Evolutionary conservation across 2,113 vertebrate species (phyloP).

Genomic region (Ammodytes marinus): DNA sequence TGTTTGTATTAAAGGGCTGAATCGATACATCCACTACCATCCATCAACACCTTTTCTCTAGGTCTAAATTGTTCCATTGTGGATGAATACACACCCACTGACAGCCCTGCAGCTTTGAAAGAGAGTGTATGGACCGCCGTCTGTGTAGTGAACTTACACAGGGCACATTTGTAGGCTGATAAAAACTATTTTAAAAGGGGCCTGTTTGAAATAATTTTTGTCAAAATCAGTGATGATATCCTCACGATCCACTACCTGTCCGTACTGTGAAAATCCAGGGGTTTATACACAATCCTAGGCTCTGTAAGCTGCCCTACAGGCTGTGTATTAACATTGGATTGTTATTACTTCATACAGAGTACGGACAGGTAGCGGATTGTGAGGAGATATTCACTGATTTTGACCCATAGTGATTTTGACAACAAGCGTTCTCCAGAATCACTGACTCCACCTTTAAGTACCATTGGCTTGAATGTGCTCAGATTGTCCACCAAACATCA

Average conservation of each 20-base stretch:
- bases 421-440: too few relatives aligned
- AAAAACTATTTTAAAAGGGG: constrained; percentile 33
- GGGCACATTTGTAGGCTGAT: constrained; percentile 37
- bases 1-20: constrained; percentile 41
- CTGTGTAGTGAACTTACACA: constrained; percentile 33
- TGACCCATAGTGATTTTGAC: too few relatives aligned
- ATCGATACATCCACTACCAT: background rate
- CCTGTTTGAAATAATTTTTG: too few relatives aligned
- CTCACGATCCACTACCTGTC: too few relatives aligned
- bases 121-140: background rate
- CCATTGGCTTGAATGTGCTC: constrained; percentile 35
- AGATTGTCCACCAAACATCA: constrained; percentile 47
- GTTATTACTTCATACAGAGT: too few relatives aligned
- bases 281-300: too few relatives aligned
- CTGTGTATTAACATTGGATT: too few relatives aligned
- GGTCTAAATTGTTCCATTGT: background rate
- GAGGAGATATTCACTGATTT: too few relatives aligned
- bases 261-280: too few relatives aligned
- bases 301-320: too few relatives aligned
- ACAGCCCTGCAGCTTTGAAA: background rate
- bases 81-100: background rate
- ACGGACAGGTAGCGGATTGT: too few relatives aligned
- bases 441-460: background rate
- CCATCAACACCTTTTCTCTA: constrained; percentile 17
- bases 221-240: too few relatives aligned